Base-by-base conservation (phyloP, 30 jellyfish, hydroid and myxozoan genomes). In the Chrysaora quinquecirrha region DNA sequence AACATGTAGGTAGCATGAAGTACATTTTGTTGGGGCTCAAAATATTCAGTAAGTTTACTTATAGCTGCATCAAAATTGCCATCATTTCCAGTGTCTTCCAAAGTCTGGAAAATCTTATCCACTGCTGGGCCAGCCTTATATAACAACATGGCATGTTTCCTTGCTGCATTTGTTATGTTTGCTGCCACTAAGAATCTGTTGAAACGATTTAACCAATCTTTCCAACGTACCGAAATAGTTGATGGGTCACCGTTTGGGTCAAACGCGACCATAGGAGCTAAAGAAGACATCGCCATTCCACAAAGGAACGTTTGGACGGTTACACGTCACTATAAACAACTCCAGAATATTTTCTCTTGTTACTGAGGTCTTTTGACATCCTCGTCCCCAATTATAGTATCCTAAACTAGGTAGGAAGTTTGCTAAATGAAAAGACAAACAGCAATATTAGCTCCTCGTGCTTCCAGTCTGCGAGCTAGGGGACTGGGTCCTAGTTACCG, bases 11-110 rank as follows among this genome's bases (percentile, higher is more conserved):
- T 73, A 10, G 38, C 85, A 21, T 73, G 85, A 38, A 73, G 76
- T 47, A 73, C 38, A 47, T 73, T 73, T 75, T 73, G 10, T 48
- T 73, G 85, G 11, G 71, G 85, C 76, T 73, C 85, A 31, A 73
- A 73, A 73, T 73, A 75, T 73, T 73, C 85, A 35, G 47, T 73
- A n/a, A 73, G 76, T 43, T 73, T 73, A 6, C 16, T 16, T 43
- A 43, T 6, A 9, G 58, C 58, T 43, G 58, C 16, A 6, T 43
- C 16, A 43, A 6, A 43, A n/a, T n/a, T n/a, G n/a, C n/a, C n/a
- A 43, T 43, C 58, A 43, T 43, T 16, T 43, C 78, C 78, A 1
- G 49, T 65, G 27, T 65, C 78, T 30, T 12, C 21, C 4, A 65
- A 11, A 12, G 76, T 64, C 10, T 64, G 6, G 48, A 64, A n/a